Conservation (phyloP, 2,888 invertebrate species). For the Lagria hirta region DNA sequence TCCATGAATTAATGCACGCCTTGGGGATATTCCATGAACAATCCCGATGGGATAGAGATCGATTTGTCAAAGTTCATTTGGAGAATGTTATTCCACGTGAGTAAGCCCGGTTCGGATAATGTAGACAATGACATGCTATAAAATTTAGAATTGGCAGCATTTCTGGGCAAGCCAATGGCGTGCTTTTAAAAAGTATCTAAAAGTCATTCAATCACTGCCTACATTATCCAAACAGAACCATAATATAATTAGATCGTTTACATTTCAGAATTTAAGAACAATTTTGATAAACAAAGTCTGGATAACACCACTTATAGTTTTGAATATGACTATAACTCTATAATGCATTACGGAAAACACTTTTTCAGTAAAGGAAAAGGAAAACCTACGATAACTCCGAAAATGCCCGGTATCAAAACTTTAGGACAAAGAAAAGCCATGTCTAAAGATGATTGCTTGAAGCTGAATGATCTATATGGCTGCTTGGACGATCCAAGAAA, state of each 20-base stretch:
- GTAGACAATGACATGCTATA: too few species aligned
- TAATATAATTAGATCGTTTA: conserved; percentile 1
- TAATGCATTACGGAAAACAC: conserved; percentile 75
- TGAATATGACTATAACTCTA: conserved; percentile 75
- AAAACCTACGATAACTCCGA: conserved; percentile 64
- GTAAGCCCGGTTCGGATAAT: conserved; percentile 19
- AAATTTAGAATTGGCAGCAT: background rate
- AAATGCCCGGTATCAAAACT: conserved; percentile 56
- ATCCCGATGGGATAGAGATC: conserved; percentile 71
- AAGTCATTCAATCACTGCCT: too few species aligned
- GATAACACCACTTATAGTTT: conserved; percentile 67
- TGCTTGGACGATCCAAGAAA: conserved; percentile 58
- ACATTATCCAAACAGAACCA: too few species aligned
- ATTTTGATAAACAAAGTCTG: conserved; percentile 66
- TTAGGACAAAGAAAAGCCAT: conserved; percentile 66
- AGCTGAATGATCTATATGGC: conserved; percentile 67
- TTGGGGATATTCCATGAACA: conserved; percentile 84
- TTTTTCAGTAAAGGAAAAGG: conserved; percentile 66
- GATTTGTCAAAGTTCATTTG: conserved; percentile 67
- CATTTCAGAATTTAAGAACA: conserved; percentile 59
- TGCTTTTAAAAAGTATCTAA: too few species aligned
- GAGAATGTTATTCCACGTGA: conserved; percentile 68
- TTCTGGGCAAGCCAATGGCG: background rate
- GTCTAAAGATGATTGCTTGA: conserved; percentile 68
- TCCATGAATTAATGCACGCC: conserved; percentile 79